Conservation (phyloP, 2,113 vertebrate species). For the Notarius lentiginosus region DNA sequence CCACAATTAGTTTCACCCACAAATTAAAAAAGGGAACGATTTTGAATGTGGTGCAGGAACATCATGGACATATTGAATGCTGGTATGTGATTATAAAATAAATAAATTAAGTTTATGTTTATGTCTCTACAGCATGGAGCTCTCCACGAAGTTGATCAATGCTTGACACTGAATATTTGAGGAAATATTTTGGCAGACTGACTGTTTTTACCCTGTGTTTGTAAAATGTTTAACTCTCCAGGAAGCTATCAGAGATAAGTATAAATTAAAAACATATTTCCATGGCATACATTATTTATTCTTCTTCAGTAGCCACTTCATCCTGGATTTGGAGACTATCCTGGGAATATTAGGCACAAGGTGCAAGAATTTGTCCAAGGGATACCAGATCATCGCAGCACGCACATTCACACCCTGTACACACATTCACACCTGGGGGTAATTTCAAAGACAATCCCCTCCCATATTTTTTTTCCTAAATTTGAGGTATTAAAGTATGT, state of each 20-base stretch:
- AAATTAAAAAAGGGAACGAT: background rate
- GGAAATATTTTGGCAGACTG: background rate
- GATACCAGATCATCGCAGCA: background rate
- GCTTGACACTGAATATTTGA: background rate
- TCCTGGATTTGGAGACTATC: background rate
- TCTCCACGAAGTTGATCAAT: background rate
- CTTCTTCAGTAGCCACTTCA: background rate
- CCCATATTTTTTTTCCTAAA: background rate
- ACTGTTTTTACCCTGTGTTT: background rate
- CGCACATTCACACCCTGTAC: background rate
- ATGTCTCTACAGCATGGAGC: background rate
- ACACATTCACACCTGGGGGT: background rate
- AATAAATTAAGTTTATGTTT: background rate
- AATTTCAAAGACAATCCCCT: background rate
- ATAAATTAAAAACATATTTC: background rate
- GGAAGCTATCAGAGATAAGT: background rate
- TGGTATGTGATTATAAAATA: constrained; percentile 5
- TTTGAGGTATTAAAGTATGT: background rate
- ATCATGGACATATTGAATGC: background rate
- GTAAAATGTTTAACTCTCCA: background rate
- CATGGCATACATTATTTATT: background rate
- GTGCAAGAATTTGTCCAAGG: background rate
- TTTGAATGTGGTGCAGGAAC: background rate
- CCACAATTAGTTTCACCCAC: background rate
- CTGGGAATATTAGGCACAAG: background rate